These are phyloP conservation scores for Calypte anna DNA, from an alignment of 2,113 vertebrate species.

Conservation along the genomic window DNA sequence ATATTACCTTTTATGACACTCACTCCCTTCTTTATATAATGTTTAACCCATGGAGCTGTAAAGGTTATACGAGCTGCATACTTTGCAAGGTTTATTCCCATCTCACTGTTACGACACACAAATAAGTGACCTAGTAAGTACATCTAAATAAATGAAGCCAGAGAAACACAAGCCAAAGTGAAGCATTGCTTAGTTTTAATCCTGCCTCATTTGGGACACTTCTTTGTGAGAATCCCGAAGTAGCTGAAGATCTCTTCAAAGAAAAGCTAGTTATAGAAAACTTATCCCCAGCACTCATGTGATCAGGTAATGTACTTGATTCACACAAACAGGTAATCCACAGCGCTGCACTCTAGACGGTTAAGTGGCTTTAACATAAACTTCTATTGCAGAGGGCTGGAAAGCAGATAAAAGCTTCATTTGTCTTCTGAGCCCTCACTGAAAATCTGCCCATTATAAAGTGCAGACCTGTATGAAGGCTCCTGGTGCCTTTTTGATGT, in stretches of 20 bases:
- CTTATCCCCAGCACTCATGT: not conserved
- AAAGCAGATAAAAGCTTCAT: constrained; percentile 77
- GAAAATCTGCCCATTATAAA: constrained; percentile 73
- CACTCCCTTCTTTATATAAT: constrained; percentile 37
- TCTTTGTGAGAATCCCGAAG: constrained; percentile 56
- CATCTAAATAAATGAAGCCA: constrained; percentile 22
- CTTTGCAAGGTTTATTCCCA: constrained; percentile 16
- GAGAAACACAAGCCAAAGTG: constrained; percentile 27
- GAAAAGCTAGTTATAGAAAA: constrained; percentile 55
- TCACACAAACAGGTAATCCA: constrained; percentile 76
- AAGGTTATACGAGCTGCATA: constrained; percentile 13
- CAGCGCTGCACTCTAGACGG: constrained; percentile 48
- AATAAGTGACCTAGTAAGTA: constrained; percentile 29
- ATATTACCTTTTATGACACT: constrained; percentile 36
- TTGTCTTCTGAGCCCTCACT: constrained; percentile 65
- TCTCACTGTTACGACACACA: not conserved
- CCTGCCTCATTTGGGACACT: constrained; percentile 38
- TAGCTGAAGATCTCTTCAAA: constrained; percentile 59
- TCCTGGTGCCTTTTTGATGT: constrained; percentile 65
- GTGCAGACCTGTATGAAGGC: constrained; percentile 40
- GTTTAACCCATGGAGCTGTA: constrained; percentile 12
- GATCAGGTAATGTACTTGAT: constrained; percentile 66
- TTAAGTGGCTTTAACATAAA: constrained; percentile 81
- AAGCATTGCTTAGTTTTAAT: constrained; percentile 54
- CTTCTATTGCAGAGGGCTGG: constrained; percentile 47